Percentiles rank a stretch among this genome's conserved stretches.
Evolutionary conservation across 1,140 invertebrate genomes (phyloP).

Genomic region (Hesperophylax magnus): DNA sequence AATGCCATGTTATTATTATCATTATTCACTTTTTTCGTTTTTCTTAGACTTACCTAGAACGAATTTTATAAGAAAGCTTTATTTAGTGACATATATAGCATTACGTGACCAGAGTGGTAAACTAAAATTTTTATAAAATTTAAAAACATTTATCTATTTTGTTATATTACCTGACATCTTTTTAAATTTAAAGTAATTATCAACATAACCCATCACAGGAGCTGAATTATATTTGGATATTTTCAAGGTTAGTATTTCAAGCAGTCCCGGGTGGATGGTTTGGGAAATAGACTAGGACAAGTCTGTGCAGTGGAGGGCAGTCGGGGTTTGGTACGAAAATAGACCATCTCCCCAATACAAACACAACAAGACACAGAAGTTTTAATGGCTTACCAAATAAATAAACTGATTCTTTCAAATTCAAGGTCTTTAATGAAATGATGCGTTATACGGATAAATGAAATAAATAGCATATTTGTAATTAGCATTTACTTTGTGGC

Average conservation of each 20-base stretch:
- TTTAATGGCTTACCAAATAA: conserved; percentile 7
- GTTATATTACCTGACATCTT: not conserved
- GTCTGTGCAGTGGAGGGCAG: conserved; percentile 31
- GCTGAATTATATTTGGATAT: not conserved
- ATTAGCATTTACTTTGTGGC: too few species aligned
- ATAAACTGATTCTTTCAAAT: not conserved
- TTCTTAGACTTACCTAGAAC: too few species aligned
- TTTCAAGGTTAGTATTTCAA: conserved; percentile 54
- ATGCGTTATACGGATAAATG: too few species aligned
- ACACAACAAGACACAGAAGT: not conserved
- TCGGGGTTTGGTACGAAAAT: conserved; percentile 43
- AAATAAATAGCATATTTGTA: too few species aligned
- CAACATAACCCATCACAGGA: not conserved
- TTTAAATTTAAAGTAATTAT: not conserved
- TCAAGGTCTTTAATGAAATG: too few species aligned
- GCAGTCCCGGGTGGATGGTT: conserved; percentile 13
- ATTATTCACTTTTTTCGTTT: too few species aligned
- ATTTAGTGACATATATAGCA: too few species aligned
- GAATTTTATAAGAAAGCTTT: too few species aligned
- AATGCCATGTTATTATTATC: too few species aligned
- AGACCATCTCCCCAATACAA: conserved; percentile 31
- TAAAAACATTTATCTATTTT: not conserved
- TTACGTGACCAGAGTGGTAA: not conserved
- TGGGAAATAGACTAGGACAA: conserved; percentile 54
- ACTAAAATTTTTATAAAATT: too few species aligned